These are phyloP conservation scores for Ctenosaura bakeri DNA, from an alignment of 2,797 vertebrate genomes.

Conservation along the genomic window DNA sequence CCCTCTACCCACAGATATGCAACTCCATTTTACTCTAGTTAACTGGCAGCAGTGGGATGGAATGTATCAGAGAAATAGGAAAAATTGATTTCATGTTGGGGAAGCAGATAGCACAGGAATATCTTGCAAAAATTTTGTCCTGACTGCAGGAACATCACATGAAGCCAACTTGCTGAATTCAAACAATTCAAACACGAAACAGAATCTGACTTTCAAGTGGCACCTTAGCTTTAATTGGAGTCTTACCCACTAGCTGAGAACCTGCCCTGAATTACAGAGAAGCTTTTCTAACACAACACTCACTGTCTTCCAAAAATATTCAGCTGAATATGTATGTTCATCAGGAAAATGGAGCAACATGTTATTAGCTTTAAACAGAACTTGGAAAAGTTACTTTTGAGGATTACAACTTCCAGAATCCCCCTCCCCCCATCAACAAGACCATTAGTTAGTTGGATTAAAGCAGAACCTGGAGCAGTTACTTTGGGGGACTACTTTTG, in stretches of 20 bases:
- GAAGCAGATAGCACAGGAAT: not conserved
- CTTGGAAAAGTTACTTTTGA: too few relatives aligned
- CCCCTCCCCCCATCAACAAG: too few relatives aligned
- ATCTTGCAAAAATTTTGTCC: constrained; percentile 27
- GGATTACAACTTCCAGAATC: not conserved
- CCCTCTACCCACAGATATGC: constrained; percentile 67
- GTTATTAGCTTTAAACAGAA: too few relatives aligned
- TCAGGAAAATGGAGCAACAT: constrained; percentile 23
- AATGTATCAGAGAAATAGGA: constrained; percentile 61
- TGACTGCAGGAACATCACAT: constrained; percentile 23
- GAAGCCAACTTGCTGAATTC: constrained; percentile 70
- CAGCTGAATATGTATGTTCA: constrained; percentile 4
- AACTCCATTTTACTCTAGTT: constrained; percentile 60
- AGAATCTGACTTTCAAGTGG: constrained; percentile 60
- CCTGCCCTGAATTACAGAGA: constrained; percentile 50
- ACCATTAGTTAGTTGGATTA: too few relatives aligned
- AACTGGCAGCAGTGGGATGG: constrained; percentile 63
- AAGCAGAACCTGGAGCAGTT: too few relatives aligned
- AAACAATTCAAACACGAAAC: constrained; percentile 43
- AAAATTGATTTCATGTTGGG: constrained; percentile 52
- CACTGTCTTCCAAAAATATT: constrained; percentile 41
- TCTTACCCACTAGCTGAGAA: constrained; percentile 53
- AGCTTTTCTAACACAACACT: constrained; percentile 48
- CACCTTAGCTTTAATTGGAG: constrained; percentile 64
- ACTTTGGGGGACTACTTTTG: too few relatives aligned